These are phyloP conservation scores for Hydrolagus affinis DNA, from an alignment of 2,113 vertebrate species.

Conservation along the genomic window DNA sequence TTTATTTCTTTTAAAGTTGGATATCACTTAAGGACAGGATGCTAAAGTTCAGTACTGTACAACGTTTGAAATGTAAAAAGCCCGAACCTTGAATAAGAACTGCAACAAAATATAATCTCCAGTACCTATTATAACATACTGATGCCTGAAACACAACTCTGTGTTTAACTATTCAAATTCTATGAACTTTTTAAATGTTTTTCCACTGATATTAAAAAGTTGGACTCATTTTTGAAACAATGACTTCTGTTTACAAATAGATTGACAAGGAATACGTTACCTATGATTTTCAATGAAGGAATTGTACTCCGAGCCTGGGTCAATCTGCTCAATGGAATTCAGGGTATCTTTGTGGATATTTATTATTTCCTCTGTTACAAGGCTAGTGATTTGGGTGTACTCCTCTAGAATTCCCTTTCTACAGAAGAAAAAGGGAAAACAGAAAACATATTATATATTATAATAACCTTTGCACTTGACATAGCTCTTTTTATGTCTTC, in stretches of 20 bases:
- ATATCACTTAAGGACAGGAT: too few species aligned
- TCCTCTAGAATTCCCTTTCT: constrained; percentile 90
- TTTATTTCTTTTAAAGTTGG: background rate
- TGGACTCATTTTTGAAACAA: background rate
- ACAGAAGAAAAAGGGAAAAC: constrained; percentile 38
- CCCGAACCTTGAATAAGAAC: background rate
- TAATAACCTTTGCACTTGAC: too few species aligned
- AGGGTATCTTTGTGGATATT: constrained; percentile 88
- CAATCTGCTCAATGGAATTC: constrained; percentile 77
- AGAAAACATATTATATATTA: background rate
- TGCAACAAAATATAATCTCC: background rate
- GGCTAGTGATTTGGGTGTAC: constrained; percentile 89
- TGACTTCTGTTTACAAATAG: background rate
- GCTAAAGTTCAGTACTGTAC: too few species aligned
- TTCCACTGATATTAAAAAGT: background rate
- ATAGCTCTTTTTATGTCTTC: too few species aligned
- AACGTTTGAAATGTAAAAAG: background rate
- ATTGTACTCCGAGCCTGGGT: constrained; percentile 79
- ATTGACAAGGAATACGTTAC: constrained; percentile 45
- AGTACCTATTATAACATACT: background rate
- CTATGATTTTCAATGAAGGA: constrained; percentile 83
- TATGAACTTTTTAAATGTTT: background rate
- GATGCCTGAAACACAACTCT: background rate
- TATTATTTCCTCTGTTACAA: constrained; percentile 85
- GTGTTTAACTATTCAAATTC: background rate